Base-by-base conservation (phyloP, 1,140 invertebrate genomes). In the Drosophila kepulauana region DNA sequence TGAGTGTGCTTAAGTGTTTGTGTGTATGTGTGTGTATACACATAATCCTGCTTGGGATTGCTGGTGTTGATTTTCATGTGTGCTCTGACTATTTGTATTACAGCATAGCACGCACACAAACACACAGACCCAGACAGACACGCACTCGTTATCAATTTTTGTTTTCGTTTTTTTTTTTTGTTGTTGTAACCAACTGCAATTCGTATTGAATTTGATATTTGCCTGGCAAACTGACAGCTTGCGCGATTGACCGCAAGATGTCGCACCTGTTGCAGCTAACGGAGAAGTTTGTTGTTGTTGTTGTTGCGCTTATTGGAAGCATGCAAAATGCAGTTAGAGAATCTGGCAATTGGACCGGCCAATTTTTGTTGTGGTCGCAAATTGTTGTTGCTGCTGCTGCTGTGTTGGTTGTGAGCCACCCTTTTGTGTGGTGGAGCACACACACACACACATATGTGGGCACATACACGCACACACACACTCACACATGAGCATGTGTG, bases 401-500 rank as follows among this genome's bases (percentile, higher is more conserved):
- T 11, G 11, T 56, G 63, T 46, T 66, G 48, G 58, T 58, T 67
- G 25, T 81, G 68, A 72, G 73, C 52, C 77, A 77, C 80, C 81
- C 81, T 38, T 10, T 38, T 70, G 54, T 68, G 38, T 51, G 20
- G 20, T 38, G 46, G 13, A 11, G 52, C n/a, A 28, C 3, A 28
- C 7, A 49, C 11, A 49, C 11, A 28, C 13, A 41, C 16, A 57
- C 35, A 41, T 41, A 41, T 63, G 38, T 57, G 13, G 28, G 35
- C 33, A 28, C n/a, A 46, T 25, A 45, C 15, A 59, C 25, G n/a
- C 58, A 57, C 38, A 33, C 46, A 58, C 13, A 59, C 25, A 20
- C 20, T 20, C 20, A n/a, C 6, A 7, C 45, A 15, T 51, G n/a
- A 41, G 43, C 11, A 28, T 28, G 28, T 52, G 48, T 38, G 45